phyloP scores from a whole-genome alignment of 1,140 invertebrate species.

The Ylistrum balloti region DNA sequence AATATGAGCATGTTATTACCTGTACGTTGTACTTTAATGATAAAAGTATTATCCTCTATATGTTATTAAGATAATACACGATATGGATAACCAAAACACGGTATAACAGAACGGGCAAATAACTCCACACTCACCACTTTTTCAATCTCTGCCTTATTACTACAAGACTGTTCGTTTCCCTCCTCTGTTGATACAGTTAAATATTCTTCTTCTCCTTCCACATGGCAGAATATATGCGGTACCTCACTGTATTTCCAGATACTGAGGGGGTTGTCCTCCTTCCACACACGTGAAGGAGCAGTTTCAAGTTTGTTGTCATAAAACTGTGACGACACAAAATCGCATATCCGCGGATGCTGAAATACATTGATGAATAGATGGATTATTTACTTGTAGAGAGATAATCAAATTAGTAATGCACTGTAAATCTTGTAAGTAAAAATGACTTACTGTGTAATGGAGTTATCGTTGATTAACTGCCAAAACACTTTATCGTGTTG shows the following conservation, averaged over 20 bases:
- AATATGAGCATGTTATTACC: too few relatives aligned
- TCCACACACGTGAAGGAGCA: conserved; percentile 49
- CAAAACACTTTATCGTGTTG: too few relatives aligned
- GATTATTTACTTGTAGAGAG: too few relatives aligned
- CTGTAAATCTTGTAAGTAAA: too few relatives aligned
- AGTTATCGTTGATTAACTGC: too few relatives aligned
- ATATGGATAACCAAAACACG: not conserved
- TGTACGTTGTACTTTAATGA: too few relatives aligned
- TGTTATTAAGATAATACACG: too few relatives aligned
- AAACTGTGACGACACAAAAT: conserved; percentile 75
- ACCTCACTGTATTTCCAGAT: conserved; percentile 60
- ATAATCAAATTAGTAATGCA: too few relatives aligned
- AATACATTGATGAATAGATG: conserved; percentile 40
- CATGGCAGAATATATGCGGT: conserved; percentile 74
- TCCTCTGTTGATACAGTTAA: conserved; percentile 76
- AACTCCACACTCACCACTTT: conserved; percentile 68
- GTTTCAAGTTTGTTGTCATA: conserved; percentile 70
- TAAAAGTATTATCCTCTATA: too few relatives aligned
- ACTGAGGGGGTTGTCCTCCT: conserved; percentile 45
- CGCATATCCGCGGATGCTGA: conserved; percentile 74
- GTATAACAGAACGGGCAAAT: not conserved
- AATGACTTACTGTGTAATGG: too few relatives aligned
- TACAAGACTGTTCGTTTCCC: conserved; percentile 76
- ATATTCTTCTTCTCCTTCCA: conserved; percentile 73
- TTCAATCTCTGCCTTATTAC: conserved; percentile 71